Evolutionary conservation across 2,888 invertebrate species (phyloP), one percentile per base, ranked within the genome.

Genomic region (Drosophila histrio): DNA sequence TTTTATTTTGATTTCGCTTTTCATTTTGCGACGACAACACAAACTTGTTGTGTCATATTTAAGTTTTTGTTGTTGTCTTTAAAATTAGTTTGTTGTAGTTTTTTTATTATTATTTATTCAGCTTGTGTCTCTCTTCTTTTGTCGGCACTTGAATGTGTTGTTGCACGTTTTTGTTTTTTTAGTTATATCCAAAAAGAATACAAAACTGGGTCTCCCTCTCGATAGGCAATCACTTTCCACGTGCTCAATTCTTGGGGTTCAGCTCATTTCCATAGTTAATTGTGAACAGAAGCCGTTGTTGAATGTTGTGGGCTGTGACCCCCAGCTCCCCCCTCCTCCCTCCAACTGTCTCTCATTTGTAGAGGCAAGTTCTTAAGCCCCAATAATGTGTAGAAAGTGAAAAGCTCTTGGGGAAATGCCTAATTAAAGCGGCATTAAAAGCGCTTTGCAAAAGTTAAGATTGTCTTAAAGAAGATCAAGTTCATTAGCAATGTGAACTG

Each of bases 1-100:
- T 64, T 73, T 77, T 63, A 72, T 85, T 73, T 76, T 63, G 66
- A 52, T 77, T 66, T 70, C 65, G 72, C 62, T 83, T 83, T 86
- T 83, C 59, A 71, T 86, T 79, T 79, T 58, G 76, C 77, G 26
- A 47, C 24, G n/a, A 54, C 41, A 58, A 63, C 61, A 39, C 44
- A 75, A 72, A 65, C 76, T 67, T 57, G 86, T 81, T 81, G 82
- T 87, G 82, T 87, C 82, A 85, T 72, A 71, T 74, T 62, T 85
- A 26, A 46, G 54, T 72, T 61, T 3, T n/a, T 43, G 6, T 13
- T 36, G 41, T 59, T 1, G 36, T 57, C 58, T 65, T 53, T 52
- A 36, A 76, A 76, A 73, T 81, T 81, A 58, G 66, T 54, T 74
- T 67, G 58, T 24, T 71, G 61, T 39, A 54, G 36, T 63, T 38